Evolutionary conservation across 2,113 vertebrate genomes (phyloP).

Genomic region (Hydropotes inermis): DNA sequence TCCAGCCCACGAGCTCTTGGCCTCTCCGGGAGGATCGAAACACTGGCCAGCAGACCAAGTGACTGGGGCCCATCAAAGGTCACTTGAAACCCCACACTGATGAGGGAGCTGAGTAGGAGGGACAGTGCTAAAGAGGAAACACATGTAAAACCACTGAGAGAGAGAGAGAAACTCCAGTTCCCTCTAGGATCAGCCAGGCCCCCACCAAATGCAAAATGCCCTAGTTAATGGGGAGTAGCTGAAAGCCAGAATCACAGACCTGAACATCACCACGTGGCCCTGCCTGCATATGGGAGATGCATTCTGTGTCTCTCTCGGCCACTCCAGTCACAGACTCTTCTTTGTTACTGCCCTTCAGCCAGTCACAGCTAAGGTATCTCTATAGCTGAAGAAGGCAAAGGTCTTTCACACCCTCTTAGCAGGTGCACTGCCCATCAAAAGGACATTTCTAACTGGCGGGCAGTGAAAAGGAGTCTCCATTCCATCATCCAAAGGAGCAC

Average conservation of each 20-base stretch:
- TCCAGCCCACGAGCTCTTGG: not conserved
- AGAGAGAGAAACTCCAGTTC: not conserved
- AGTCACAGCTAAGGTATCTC: conserved; percentile 4
- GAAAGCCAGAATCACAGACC: not conserved
- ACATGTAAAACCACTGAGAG: not conserved
- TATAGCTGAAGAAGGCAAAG: conserved; percentile 52
- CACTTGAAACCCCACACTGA: not conserved
- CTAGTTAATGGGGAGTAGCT: not conserved
- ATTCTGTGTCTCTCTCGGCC: not conserved
- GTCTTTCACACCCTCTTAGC: conserved; percentile 68
- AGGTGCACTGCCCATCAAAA: conserved; percentile 30
- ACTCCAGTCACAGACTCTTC: not conserved
- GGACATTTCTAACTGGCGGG: not conserved
- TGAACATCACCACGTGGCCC: not conserved
- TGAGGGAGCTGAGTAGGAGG: not conserved
- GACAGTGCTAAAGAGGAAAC: not conserved
- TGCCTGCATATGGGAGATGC: not conserved
- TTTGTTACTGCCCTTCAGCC: conserved; percentile 27
- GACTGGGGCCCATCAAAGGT: not conserved
- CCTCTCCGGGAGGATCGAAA: not conserved
- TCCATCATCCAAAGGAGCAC: not conserved
- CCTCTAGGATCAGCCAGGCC: not conserved
- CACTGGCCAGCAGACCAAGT: not conserved
- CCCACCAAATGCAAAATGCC: not conserved
- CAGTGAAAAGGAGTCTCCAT: conserved; percentile 25